Percentiles rank a stretch among this genome's conserved stretches.
phyloP scores from a whole-genome alignment of 2,113 vertebrate genomes.

The Bolborhynchus lineola region DNA sequence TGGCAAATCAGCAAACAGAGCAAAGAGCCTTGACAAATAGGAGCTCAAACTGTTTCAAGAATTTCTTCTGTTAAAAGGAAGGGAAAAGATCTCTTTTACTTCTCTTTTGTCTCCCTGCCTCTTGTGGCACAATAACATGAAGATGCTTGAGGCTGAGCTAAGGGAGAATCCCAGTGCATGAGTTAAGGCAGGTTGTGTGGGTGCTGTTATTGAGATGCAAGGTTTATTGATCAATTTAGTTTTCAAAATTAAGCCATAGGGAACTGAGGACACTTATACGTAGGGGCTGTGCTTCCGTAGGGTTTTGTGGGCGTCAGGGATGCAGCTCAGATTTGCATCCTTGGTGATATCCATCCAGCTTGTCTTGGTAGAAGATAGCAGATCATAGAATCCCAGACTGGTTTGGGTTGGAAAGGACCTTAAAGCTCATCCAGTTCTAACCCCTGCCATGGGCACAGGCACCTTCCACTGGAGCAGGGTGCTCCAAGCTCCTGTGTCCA shows the following conservation, averaged over 20 bases:
- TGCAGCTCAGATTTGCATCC: neutral
- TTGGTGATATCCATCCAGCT: neutral
- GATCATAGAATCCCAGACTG: neutral
- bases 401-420: neutral
- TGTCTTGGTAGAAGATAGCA: accelerated
- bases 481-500: neutral
- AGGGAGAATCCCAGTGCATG: neutral
- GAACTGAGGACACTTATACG: accelerated
- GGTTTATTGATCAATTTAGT: neutral
- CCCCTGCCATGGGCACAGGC: neutral
- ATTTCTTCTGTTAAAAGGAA: neutral
- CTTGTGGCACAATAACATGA: accelerated
- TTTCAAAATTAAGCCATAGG: neutral
- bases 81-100: neutral
- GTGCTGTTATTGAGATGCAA: neutral
- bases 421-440: neutral
- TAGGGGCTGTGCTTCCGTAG: neutral
- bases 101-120: neutral
- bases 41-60: neutral
- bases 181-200: neutral
- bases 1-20: neutral
- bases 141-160: neutral
- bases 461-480: neutral
- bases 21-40: neutral
- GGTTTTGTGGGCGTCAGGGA: neutral